phyloP scores from a whole-genome alignment of 2,797 vertebrate species.

The Poecilia wingei region DNA sequence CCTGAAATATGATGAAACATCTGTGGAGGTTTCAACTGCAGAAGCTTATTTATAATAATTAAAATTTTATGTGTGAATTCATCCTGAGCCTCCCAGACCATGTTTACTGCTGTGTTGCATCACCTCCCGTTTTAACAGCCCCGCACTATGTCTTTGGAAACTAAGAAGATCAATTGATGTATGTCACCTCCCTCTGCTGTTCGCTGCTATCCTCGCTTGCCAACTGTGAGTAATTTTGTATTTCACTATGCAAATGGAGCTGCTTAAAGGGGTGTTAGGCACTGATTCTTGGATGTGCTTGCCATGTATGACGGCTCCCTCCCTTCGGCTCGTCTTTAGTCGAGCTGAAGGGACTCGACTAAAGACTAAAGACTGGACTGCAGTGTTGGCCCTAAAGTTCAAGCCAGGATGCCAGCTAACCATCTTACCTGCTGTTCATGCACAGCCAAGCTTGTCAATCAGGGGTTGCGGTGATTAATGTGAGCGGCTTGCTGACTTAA shows the following conservation, averaged over 20 bases:
- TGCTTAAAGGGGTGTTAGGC: neutral
- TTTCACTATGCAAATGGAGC: constrained; percentile 2
- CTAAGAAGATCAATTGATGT: constrained; percentile 1
- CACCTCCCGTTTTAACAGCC: constrained; percentile 7
- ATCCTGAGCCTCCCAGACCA: neutral
- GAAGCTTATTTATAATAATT: neutral
- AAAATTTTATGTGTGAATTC: constrained; percentile 1
- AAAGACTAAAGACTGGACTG: neutral
- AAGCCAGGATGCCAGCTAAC: neutral
- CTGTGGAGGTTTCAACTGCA: neutral
- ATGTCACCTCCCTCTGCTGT: neutral
- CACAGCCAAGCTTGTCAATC: neutral
- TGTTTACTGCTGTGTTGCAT: constrained; percentile 23
- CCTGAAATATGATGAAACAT: constrained; percentile 8
- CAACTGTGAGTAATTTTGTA: constrained; percentile 1
- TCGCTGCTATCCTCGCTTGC: neutral
- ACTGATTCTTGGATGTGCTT: neutral
- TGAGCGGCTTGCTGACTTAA: neutral
- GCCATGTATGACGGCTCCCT: neutral
- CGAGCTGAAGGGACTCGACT: too few species aligned
- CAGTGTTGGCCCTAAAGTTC: neutral
- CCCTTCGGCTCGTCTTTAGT: neutral
- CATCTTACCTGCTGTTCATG: neutral
- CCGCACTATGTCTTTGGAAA: neutral
- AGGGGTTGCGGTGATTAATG: neutral